Base-by-base conservation (phyloP, 2,888 invertebrate genomes). In the Apomyelois bistriatella region DNA sequence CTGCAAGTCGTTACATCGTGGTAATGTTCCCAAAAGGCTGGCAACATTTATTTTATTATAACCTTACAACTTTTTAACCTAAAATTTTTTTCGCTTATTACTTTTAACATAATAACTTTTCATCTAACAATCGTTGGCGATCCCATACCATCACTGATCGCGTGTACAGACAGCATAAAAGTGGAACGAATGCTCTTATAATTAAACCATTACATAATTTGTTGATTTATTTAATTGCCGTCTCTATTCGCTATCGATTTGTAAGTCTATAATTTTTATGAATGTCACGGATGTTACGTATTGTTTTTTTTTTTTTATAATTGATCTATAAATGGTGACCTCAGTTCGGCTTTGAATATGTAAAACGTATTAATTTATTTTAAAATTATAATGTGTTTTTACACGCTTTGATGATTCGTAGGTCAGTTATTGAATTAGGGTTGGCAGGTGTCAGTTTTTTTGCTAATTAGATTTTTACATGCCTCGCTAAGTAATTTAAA, bases 161-260 rank as follows among this genome's bases (percentile, higher is more conserved):
- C 76, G 74, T 73, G 84, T 81, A 82, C 68, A 48, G 76, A 66
- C 68, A 66, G 66, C 75, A 79, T 73, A 74, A 74, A 73, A 70
- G 58, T 50, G 48, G 51, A 55, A 51, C 69, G 61, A 65, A 70
- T 69, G 70, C 70, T 73, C 68, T 66, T 64, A 58, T 16, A 38
- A 40, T 40, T 40, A 50, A 50, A 50, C 30, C 62, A 61, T 72
- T 66, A 66, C 67, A 63, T 70, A 71, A 74, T 57, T 40, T 70
- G 71, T 76, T 60, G 67, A 68, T 74, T 72, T 74, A 64, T 54
- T 68, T 71, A 70, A 77, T 78, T 73, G 69, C 62, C 67, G 65
- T 71, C 73, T 72, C 67, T 66, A 70, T 69, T 66, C 51, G 36
- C 42, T 62, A 64, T 71, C 66, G 65, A 65, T 52, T 37, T 28